Conservation (phyloP, 2,113 vertebrate species). For the Odocoileus hemionus region DNA sequence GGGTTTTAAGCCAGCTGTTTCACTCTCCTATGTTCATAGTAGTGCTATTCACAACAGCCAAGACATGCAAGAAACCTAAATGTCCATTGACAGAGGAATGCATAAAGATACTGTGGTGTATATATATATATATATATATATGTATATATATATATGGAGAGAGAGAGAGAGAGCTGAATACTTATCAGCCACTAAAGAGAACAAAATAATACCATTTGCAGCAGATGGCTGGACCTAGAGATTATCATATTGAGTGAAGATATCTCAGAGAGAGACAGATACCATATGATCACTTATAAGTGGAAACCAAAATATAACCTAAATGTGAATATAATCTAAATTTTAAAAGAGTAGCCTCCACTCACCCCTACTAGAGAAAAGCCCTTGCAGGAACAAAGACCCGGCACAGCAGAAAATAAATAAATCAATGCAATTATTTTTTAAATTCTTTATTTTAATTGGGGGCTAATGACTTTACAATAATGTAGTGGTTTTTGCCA, state of each 20-base stretch:
- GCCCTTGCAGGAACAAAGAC: not conserved
- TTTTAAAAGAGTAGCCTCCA: not conserved
- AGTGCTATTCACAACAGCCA: not conserved
- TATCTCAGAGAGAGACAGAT: not conserved
- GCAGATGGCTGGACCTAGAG: not conserved
- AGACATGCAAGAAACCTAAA: not conserved
- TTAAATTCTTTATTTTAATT: not conserved
- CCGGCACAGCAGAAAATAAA: rapidly evolving
- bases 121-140: not conserved
- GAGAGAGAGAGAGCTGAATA: not conserved
- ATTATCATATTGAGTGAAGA: not conserved
- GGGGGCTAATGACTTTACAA: no score
- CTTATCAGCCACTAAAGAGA: not conserved
- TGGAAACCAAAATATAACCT: not conserved
- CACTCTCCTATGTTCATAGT: not conserved
- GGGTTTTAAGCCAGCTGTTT: not conserved
- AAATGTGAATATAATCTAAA: not conserved
- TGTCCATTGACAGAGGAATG: not conserved
- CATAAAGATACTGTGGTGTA: not conserved
- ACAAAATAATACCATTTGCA: not conserved
- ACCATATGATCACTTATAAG: not conserved
- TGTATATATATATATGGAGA: not conserved
- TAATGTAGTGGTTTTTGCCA: no score
- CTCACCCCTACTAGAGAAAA: not conserved
- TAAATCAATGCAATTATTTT: not conserved